phyloP scores from a whole-genome alignment of 2,113 vertebrate genomes.

The Onychorhynchus coronatus region DNA sequence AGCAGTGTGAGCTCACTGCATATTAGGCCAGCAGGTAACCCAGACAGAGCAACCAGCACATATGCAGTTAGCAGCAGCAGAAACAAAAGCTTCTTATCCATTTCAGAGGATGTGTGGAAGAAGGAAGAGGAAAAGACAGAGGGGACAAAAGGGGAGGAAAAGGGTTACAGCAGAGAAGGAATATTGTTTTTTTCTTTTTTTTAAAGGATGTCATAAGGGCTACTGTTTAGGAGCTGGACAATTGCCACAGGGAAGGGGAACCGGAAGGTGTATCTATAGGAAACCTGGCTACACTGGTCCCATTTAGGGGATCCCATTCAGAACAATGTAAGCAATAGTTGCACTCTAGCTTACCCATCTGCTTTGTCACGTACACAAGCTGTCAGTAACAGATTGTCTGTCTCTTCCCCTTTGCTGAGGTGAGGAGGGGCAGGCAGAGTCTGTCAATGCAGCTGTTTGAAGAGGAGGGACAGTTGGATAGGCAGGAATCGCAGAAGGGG shows the following conservation, averaged over 20 bases:
- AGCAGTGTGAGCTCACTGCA: background rate
- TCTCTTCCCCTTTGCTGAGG: background rate
- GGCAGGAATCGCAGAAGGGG: background rate
- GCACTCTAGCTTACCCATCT: background rate
- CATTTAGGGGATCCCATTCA: background rate
- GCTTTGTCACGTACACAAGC: slow-evolving; percentile 7
- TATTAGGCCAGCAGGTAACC: background rate
- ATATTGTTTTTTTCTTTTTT: background rate
- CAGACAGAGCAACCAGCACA: background rate
- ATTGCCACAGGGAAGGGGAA: background rate
- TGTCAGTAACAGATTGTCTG: background rate
- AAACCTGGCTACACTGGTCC: background rate
- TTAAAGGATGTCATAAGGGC: background rate
- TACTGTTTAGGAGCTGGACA: background rate
- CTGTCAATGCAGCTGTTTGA: background rate
- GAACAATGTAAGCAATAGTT: background rate
- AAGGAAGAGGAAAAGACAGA: slow-evolving; percentile 3
- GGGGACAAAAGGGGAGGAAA: background rate
- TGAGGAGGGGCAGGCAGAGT: background rate
- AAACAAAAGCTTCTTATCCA: background rate
- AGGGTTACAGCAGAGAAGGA: background rate
- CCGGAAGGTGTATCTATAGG: slow-evolving; percentile 20
- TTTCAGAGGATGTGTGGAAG: background rate
- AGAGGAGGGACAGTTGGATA: background rate
- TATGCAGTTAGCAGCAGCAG: background rate